phyloP scores from a whole-genome alignment of 2,888 invertebrate species.

The Gymnoscelis rufifasciata region DNA sequence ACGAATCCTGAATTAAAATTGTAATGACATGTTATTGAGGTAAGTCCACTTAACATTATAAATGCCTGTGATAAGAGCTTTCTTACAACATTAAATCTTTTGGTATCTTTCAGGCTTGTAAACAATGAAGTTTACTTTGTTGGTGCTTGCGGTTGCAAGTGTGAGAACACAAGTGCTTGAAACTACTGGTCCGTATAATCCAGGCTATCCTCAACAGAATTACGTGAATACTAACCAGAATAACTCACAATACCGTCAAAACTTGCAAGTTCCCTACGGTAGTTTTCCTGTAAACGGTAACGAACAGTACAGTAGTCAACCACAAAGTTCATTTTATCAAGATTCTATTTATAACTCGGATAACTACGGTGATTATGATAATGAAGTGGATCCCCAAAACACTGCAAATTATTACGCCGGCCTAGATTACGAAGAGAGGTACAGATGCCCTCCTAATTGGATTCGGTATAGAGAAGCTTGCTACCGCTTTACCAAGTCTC shows the following conservation, averaged over 20 bases:
- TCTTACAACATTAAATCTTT: background rate
- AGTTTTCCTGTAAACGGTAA: constrained; percentile 62
- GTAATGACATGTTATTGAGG: constrained; percentile 28
- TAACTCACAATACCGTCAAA: constrained; percentile 52
- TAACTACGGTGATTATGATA: constrained; percentile 53
- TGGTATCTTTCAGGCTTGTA: constrained; percentile 36
- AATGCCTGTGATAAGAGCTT: background rate
- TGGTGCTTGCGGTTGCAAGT: constrained; percentile 49
- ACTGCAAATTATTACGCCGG: constrained; percentile 64
- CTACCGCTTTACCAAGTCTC: constrained; percentile 94
- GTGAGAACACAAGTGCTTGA: constrained; percentile 57
- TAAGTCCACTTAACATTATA: constrained; percentile 7
- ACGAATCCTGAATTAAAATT: constrained; percentile 32
- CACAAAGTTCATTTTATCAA: constrained; percentile 68
- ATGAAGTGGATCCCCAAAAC: constrained; percentile 62
- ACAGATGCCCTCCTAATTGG: constrained; percentile 92
- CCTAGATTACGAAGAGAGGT: constrained; percentile 65
- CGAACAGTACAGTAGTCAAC: constrained; percentile 50
- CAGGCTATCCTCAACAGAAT: constrained; percentile 54
- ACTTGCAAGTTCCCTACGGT: constrained; percentile 62
- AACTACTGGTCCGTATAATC: constrained; percentile 48
- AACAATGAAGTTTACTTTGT: constrained; percentile 52
- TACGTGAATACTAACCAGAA: constrained; percentile 51
- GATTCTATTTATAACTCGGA: constrained; percentile 53
- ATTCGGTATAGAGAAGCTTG: constrained; percentile 88